Base-by-base conservation (phyloP, 2,797 vertebrate species). In the Arctocebus calabarensis region DNA sequence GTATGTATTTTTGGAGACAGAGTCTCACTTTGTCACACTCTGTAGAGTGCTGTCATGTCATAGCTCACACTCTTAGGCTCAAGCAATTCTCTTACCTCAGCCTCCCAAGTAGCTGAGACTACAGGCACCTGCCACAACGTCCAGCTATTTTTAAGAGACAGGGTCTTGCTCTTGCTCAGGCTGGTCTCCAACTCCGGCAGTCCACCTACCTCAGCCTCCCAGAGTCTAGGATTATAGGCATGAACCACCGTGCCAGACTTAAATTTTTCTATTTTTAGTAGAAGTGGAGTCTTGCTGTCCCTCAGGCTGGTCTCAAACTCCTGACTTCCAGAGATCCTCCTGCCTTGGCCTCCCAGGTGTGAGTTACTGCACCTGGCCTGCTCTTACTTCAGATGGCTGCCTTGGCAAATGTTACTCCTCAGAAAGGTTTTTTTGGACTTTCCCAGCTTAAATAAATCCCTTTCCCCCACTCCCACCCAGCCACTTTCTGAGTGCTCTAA, bases 191-290 rank as follows among this genome's bases (percentile, higher is more conserved):
- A 16, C 14, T 52, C 48, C 16, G 14, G 48, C 48, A 52, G 14
- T 52, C 48, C 48, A 52, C 48, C 32, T 19, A 7, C 64, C 64
- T n/a, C 64, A n/a, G 16, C 64, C 64, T 9, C 32, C 32, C 64
- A 9, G 48, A n/a, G 64, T 66, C 64, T 66, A 7, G 16, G 64
- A 64, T 32, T 66, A 66, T 16, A 66, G 32, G 64, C 32, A 8
- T 19, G 64, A 0, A 0, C 32, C 64, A 66, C 29, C 16, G n/a
- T 0, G 3, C 7, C 64, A 1, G 14, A 23, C 64, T 8, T 52
- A 52, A 66, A 17, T 66, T n/a, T 66, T 66, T 66, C 64, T 66
- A 4, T n/a, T 66, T n/a, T 66, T n/a, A n/a, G 64, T 19, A n/a
- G 62, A 17, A 16, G n/a, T 16, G 0, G 32, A 29, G 32, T 66